Evolutionary conservation across 2,888 invertebrate species (phyloP).

Genomic region (Ophion costatus): DNA sequence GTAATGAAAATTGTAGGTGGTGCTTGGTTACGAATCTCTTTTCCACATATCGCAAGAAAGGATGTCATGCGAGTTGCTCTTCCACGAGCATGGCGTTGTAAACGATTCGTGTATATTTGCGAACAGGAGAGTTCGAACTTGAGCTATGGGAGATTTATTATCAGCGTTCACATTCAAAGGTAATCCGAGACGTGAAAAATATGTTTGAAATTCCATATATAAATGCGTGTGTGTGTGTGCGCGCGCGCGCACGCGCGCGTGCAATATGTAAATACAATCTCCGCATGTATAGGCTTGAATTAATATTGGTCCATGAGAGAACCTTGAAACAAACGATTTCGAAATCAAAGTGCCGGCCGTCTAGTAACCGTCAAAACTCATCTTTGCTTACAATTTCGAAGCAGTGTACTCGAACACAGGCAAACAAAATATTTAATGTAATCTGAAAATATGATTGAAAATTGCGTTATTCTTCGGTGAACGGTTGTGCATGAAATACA

Average conservation of each 20-base stretch:
- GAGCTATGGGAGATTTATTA: neutral
- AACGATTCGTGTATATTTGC: neutral
- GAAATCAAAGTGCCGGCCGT: too few species aligned
- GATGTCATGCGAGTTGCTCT: conserved; percentile 68
- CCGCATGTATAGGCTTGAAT: neutral
- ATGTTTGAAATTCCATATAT: neutral
- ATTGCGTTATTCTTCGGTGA: too few species aligned
- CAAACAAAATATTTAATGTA: too few species aligned
- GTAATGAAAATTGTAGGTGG: conserved; percentile 70
- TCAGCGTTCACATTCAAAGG: neutral
- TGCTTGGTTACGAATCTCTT: conserved; percentile 66
- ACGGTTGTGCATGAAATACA: neutral
- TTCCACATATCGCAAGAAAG: conserved; percentile 39
- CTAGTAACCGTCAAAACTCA: too few species aligned
- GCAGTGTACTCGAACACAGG: too few species aligned
- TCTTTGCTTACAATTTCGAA: too few species aligned
- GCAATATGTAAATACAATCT: neutral
- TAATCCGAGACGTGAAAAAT: neutral
- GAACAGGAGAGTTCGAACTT: neutral
- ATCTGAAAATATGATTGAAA: too few species aligned
- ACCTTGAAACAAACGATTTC: neutral
- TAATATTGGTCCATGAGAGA: neutral
- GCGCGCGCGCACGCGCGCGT: neutral
- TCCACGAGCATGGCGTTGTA: neutral
- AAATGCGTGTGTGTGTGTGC: neutral